These are phyloP conservation scores for Rhinichthys klamathensis DNA, from an alignment of 2,113 vertebrate genomes.

Conservation along the genomic window DNA sequence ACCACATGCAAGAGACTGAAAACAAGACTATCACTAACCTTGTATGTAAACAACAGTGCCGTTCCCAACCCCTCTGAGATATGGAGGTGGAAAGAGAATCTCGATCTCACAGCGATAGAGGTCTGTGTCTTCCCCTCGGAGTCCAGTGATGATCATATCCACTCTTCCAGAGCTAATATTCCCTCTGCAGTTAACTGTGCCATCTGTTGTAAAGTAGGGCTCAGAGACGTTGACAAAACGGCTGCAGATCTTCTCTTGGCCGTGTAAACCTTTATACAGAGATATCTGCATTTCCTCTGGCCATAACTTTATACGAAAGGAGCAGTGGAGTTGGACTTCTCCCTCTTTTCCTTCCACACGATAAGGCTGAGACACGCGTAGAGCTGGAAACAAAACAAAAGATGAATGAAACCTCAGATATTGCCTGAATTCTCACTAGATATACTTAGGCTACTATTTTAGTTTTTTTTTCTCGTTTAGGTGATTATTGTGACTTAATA, in stretches of 20 bases:
- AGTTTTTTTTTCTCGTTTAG: neutral
- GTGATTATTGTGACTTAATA: neutral
- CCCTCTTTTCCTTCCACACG: constrained; percentile 56
- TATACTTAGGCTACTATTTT: neutral
- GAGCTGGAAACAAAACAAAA: constrained; percentile 53
- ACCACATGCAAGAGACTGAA: neutral
- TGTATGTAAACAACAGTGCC: constrained; percentile 68
- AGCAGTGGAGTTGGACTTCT: constrained; percentile 60
- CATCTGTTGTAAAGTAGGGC: constrained; percentile 12
- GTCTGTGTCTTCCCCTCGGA: constrained; percentile 68
- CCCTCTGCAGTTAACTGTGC: constrained; percentile 57
- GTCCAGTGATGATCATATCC: constrained; percentile 64
- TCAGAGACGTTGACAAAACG: constrained; percentile 45
- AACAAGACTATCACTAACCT: constrained; percentile 59
- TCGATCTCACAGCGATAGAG: constrained; percentile 68
- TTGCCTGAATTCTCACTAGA: neutral
- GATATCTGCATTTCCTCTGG: constrained; percentile 60
- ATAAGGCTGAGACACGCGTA: constrained; percentile 67
- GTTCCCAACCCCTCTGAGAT: constrained; percentile 60
- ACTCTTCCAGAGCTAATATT: constrained; percentile 54
- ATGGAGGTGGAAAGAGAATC: constrained; percentile 71
- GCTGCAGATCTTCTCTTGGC: constrained; percentile 57
- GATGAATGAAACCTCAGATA: neutral
- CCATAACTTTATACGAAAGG: neutral
- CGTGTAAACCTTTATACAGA: constrained; percentile 64